A percentile compares a stretch with the other conserved stretches of the same genome.
phyloP scores from a whole-genome alignment of 1,140 invertebrate species.

The Brachionus koreanus region DNA sequence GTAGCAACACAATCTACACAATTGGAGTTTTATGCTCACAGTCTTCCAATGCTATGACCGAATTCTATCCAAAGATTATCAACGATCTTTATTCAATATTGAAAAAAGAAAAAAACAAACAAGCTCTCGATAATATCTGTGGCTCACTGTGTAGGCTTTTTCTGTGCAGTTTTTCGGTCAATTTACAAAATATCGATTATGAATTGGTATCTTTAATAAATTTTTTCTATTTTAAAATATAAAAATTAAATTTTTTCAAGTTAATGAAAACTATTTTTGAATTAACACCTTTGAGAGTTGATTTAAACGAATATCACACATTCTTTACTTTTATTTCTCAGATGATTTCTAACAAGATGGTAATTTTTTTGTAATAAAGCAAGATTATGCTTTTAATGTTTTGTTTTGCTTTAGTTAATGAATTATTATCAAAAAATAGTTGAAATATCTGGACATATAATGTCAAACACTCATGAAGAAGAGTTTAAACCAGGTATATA shows the following conservation, averaged over 20 bases:
- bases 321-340: slow-evolving; percentile 25
- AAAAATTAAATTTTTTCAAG: neutral
- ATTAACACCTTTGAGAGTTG: slow-evolving; percentile 21
- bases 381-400: neutral
- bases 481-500: slow-evolving; percentile 16
- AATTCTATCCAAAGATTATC: slow-evolving; percentile 11
- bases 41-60: neutral
- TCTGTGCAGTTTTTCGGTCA: slow-evolving; percentile 5
- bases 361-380: neutral
- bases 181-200: neutral
- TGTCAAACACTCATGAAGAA: slow-evolving; percentile 33
- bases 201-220: slow-evolving; percentile 9
- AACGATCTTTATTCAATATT: neutral
- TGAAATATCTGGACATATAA: slow-evolving; percentile 27
- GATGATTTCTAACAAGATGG: neutral
- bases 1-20: slow-evolving; percentile 40
- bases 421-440: slow-evolving; percentile 43
- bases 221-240: neutral
- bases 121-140: slow-evolving; percentile 40
- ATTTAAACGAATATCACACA: slow-evolving; percentile 31
- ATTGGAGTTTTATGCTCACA: slow-evolving; percentile 31
- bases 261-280: slow-evolving; percentile 28
- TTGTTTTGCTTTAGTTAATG: slow-evolving; percentile 17
- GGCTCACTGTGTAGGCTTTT: slow-evolving; percentile 27
- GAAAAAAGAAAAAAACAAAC: slow-evolving; percentile 33